These are phyloP conservation scores for Hephaestus fuliginosus DNA, from an alignment of 2,797 vertebrate species.

Conservation along the genomic window DNA sequence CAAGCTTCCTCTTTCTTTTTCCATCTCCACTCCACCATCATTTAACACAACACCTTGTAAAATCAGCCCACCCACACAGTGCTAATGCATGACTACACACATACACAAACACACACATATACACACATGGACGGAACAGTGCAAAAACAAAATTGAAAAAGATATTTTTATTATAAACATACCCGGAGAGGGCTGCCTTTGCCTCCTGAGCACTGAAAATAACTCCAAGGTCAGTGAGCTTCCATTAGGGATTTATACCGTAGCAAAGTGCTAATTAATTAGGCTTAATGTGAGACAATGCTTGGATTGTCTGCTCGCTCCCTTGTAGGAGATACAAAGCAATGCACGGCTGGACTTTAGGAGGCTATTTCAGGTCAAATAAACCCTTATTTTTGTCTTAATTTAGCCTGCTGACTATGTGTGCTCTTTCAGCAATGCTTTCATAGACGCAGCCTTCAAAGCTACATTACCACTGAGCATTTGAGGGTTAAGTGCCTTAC, in stretches of 20 bases:
- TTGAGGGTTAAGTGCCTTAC: neutral
- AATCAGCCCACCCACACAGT: conserved; percentile 18
- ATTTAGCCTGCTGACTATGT: conserved; percentile 29
- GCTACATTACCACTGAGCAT: neutral
- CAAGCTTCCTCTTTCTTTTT: neutral
- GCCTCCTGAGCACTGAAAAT: conserved; percentile 67
- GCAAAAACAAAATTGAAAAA: conserved; percentile 32
- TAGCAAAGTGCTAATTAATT: conserved; percentile 79
- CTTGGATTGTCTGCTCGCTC: conserved; percentile 45
- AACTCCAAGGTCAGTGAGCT: conserved; percentile 77
- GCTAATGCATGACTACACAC: neutral
- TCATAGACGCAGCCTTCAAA: neutral
- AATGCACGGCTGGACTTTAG: conserved; percentile 32
- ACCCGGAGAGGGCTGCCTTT: conserved; percentile 51
- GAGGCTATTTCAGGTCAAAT: conserved; percentile 47
- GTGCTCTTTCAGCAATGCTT: conserved; percentile 4
- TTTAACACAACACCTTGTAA: conserved; percentile 28
- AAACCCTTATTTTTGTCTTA: conserved; percentile 25
- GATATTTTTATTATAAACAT: conserved; percentile 46
- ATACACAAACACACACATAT: neutral
- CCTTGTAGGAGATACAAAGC: conserved; percentile 37
- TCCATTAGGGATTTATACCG: conserved; percentile 65
- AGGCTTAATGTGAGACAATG: conserved; percentile 75
- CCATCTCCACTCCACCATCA: conserved; percentile 18
- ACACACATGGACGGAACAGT: neutral